These are phyloP conservation scores for Aurelia aurita DNA, from an alignment of 30 jellyfish, hydroid and myxozoan genomes.

Conservation along the genomic window DNA sequence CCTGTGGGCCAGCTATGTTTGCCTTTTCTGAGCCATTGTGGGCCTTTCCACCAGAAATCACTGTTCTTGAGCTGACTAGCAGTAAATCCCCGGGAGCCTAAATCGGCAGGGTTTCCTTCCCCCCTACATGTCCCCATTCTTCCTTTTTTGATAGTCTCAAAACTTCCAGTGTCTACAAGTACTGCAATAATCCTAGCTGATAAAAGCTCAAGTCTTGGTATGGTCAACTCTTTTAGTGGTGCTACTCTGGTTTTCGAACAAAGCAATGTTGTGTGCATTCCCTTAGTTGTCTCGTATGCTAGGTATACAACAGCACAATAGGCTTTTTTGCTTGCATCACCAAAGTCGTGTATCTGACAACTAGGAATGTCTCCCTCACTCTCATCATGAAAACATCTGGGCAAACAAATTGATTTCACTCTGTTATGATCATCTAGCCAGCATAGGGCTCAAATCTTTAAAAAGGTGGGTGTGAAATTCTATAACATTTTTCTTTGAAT, in stretches of 20 bases:
- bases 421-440: slow-evolving; percentile 20
- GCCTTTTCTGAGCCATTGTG: slow-evolving; percentile 48
- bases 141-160: slow-evolving; percentile 29
- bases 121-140: slow-evolving; percentile 72
- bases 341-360: slow-evolving; percentile 63
- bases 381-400: slow-evolving; percentile 27
- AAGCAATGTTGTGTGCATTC: slow-evolving; percentile 11
- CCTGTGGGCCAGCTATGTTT: slow-evolving; percentile 41
- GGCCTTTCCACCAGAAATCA: slow-evolving; percentile 75
- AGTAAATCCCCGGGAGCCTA: slow-evolving; percentile 66
- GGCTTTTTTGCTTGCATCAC: slow-evolving; percentile 43
- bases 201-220: slow-evolving; percentile 63
- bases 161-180: slow-evolving; percentile 57
- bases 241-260: slow-evolving; percentile 70
- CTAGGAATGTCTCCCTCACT: slow-evolving; percentile 33
- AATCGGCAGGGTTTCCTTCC: slow-evolving; percentile 73
- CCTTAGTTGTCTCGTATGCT: slow-evolving; percentile 15
- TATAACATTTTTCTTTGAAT: too few relatives aligned
- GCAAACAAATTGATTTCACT: slow-evolving; percentile 1
- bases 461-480: too few relatives aligned
- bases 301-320: slow-evolving; percentile 25
- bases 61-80: slow-evolving; percentile 23
- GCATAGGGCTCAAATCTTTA: too few relatives aligned
- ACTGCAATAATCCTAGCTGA: slow-evolving; percentile 57
- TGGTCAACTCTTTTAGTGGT: slow-evolving; percentile 46